phyloP scores from a whole-genome alignment of 1,140 invertebrate species.

The Zaprionus nigranus region DNA sequence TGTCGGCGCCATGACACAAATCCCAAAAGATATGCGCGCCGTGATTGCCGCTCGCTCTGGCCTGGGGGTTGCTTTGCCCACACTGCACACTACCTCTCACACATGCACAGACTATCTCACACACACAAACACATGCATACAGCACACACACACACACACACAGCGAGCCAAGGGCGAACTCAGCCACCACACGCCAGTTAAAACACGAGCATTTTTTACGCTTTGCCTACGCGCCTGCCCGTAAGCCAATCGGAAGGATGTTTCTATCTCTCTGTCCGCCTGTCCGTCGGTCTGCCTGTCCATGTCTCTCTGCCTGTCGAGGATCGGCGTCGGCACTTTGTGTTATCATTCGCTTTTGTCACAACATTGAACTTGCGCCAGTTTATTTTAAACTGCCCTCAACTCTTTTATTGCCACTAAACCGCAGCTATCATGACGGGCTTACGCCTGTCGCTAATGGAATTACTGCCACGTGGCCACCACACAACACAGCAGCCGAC shows the following conservation, averaged over 20 bases:
- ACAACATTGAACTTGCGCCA: conserved; percentile 55
- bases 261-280: conserved; percentile 24
- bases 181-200: conserved; percentile 58
- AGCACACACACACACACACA: conserved; percentile 38
- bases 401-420: conserved; percentile 65
- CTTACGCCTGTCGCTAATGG: conserved; percentile 75
- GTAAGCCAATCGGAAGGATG: conserved; percentile 77
- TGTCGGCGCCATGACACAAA: conserved; percentile 83
- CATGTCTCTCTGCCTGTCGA: conserved; percentile 22
- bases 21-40: conserved; percentile 79
- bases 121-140: conserved; percentile 24
- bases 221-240: conserved; percentile 38
- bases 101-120: conserved; percentile 24
- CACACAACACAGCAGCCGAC: conserved; percentile 17
- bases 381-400: conserved; percentile 60
- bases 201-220: conserved; percentile 76
- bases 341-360: conserved; percentile 42
- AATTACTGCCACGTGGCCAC: conserved; percentile 72
- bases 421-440: conserved; percentile 70
- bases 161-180: conserved; percentile 6
- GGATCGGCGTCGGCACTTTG: conserved; percentile 53
- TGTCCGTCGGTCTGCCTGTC: conserved; percentile 12
- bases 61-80: conserved; percentile 66
- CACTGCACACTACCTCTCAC: conserved; percentile 33
- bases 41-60: conserved; percentile 58